Base-by-base conservation (phyloP, 2,888 invertebrate species). In the Candidula unifasciata region DNA sequence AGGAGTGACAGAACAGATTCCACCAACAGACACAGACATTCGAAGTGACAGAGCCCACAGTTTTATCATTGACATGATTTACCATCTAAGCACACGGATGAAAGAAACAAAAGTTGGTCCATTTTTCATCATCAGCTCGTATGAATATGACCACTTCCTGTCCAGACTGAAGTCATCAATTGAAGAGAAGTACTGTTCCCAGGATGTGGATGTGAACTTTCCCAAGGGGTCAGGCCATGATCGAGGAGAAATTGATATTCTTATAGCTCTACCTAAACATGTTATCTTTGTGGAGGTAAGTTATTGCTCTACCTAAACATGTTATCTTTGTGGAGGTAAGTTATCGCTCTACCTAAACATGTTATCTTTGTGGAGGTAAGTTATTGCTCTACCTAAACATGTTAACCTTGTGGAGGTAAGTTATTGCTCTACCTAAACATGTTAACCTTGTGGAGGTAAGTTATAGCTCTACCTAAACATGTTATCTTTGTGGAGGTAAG, bases 71-170 rank as follows among this genome's bases (percentile, higher is more conserved):
- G 80, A 84, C 27, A 64, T 66, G 54, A 54, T 80, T n/a, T 64
- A 74, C n/a, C 35, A 84, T 3, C 44, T 84, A 10, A 80, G 80
- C 54, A 33, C 18, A 3, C 27, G 30, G 24, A 30, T 68, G 76
- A 30, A 35, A 27, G 57, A 33, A 35, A 69, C 69, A 80, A 64
- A n/a, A 35, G 52, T 82, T 0, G 74, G 76, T 6, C 87, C 87
- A 0, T 80, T 87, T 30, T 87, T 87, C 77, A 77, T 87, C 52
- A 84, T 87, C 80, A 84, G 81, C 44, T 83, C 83, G 3, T 84
- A 85, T 60, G 82, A 87, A 35, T 85, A 85, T 66, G 85, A 87
- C 54, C 73, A 85, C 85, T 77, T 81, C 80, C 78, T 87, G 80
- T 83, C 82, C n/a, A 73, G 85, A 68, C 66, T 87, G 60, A 84